A percentile compares a stretch with the other conserved stretches of the same genome.
These are phyloP conservation scores for Mimas tiliae DNA, from an alignment of 2,888 invertebrate genomes.

Conservation along the genomic window DNA sequence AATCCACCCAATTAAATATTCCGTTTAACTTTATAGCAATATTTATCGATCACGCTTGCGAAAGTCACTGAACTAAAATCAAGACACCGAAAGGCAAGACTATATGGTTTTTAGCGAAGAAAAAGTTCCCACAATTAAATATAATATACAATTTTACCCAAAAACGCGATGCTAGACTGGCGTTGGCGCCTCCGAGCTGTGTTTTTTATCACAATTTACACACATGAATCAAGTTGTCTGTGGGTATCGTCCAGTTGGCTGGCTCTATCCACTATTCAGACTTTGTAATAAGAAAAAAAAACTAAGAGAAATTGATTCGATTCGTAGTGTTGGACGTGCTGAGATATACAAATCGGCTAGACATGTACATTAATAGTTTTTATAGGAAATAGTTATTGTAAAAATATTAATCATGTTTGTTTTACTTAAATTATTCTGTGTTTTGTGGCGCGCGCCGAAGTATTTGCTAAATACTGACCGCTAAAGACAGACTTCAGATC, in stretches of 20 bases:
- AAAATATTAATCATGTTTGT: not conserved
- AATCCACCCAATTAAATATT: constrained; percentile 4
- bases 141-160: constrained; percentile 20
- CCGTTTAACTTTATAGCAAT: not conserved
- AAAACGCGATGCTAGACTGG: constrained; percentile 21
- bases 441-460: too few species aligned
- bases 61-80: constrained; percentile 20
- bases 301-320: constrained; percentile 68
- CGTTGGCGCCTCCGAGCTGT: constrained; percentile 28
- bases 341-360: constrained; percentile 43
- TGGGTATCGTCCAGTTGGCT: constrained; percentile 48
- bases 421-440: not conserved
- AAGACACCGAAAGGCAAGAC: constrained; percentile 15
- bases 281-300: constrained; percentile 57
- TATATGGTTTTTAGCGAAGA: constrained; percentile 13
- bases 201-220: constrained; percentile 29
- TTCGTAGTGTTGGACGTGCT: constrained; percentile 47
- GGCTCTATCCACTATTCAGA: constrained; percentile 51
- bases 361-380: constrained; percentile 33
- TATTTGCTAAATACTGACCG: too few species aligned
- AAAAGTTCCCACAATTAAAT: constrained; percentile 27
- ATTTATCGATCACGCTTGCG: constrained; percentile 2
- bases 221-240: constrained; percentile 26
- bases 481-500: too few species aligned
- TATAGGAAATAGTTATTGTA: not conserved